Percentiles rank a stretch among this genome's conserved stretches.
phyloP scores from a whole-genome alignment of 2,797 vertebrate genomes.

The Malurus splendens region DNA sequence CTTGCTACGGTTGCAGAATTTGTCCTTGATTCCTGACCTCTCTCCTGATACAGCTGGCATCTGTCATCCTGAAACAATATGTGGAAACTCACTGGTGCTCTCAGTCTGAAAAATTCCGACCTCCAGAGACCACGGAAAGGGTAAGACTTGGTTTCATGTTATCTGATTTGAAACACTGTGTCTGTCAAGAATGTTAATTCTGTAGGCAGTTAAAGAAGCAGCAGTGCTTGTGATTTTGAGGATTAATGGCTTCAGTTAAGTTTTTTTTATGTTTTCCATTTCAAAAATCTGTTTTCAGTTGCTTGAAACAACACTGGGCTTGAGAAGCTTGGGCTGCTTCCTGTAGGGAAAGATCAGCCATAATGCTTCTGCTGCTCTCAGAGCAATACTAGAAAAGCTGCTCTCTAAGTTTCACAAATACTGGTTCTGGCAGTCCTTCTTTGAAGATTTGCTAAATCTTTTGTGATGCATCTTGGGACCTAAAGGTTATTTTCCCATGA shows the following conservation, averaged over 20 bases:
- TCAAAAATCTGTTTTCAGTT: not conserved
- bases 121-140: conserved; percentile 95
- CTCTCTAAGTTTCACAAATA: not conserved
- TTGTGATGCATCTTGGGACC: not conserved
- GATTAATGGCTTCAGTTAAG: not conserved
- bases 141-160: conserved; percentile 64
- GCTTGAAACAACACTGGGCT: not conserved
- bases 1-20: not conserved
- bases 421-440: not conserved
- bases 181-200: not conserved
- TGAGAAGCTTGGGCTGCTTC: not conserved
- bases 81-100: conserved; percentile 98
- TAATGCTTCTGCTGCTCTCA: not conserved
- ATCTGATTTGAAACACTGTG: not conserved
- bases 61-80: conserved; percentile 96
- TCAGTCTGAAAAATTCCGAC: conserved; percentile 94
- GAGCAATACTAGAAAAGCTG: not conserved
- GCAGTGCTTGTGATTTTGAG: not conserved
- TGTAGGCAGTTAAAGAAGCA: not conserved
- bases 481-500: not conserved
- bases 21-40: not conserved
- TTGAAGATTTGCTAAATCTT: not conserved
- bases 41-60: conserved; percentile 81
- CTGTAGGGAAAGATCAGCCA: not conserved
- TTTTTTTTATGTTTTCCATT: not conserved